These are phyloP conservation scores for Arrhamphus sclerolepis DNA, from an alignment of 2,797 vertebrate species.

Conservation along the genomic window DNA sequence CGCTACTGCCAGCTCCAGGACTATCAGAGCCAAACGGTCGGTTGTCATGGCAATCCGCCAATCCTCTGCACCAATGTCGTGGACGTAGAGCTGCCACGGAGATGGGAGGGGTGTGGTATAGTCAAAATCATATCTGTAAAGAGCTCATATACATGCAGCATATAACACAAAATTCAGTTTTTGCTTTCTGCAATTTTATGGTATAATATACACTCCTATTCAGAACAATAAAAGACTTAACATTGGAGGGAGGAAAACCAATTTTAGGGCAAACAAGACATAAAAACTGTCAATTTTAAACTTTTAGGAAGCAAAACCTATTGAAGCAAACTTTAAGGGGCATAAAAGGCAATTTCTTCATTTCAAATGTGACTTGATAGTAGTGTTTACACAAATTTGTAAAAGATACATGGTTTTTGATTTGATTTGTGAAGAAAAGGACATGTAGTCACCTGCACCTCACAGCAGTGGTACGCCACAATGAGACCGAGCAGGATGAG, in stretches of 20 bases:
- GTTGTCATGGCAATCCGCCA: conserved; percentile 94
- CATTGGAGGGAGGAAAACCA: too few relatives aligned
- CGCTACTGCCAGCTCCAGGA: conserved; percentile 88
- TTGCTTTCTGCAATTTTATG: too few relatives aligned
- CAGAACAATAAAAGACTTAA: neutral
- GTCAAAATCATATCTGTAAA: neutral
- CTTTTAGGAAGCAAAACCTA: neutral
- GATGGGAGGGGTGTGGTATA: neutral
- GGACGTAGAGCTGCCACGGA: conserved; percentile 85
- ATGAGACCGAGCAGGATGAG: conserved; percentile 88
- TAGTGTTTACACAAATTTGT: neutral
- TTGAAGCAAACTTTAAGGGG: too few relatives aligned
- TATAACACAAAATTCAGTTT: too few relatives aligned
- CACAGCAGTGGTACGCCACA: conserved; percentile 90
- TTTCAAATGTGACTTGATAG: neutral
- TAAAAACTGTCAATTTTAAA: neutral
- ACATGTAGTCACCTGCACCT: conserved; percentile 88
- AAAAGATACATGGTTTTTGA: neutral
- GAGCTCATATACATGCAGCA: neutral
- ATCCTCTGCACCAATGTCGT: conserved; percentile 91
- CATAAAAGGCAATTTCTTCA: too few relatives aligned
- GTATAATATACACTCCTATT: neutral
- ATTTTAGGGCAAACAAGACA: too few relatives aligned
- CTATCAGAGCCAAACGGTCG: conserved; percentile 88
- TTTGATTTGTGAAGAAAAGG: neutral